Conservation (phyloP, 2,888 invertebrate genomes). For the Agrochola litura region DNA sequence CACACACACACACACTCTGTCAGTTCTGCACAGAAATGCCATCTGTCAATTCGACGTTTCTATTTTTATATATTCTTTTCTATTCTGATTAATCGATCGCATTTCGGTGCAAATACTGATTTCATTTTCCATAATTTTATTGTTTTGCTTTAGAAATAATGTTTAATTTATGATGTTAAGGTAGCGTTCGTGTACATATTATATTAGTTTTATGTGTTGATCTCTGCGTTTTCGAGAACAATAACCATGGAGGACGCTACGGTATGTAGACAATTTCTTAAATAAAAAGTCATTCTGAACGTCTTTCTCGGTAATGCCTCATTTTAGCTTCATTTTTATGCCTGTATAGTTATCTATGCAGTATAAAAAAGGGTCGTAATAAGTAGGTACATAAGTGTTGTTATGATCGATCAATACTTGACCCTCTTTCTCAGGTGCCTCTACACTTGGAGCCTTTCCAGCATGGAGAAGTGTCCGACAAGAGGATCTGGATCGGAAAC, state of each 20-base stretch:
- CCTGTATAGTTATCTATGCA: background rate
- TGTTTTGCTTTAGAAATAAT: slow-evolving; percentile 13
- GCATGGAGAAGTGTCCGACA: slow-evolving; percentile 91
- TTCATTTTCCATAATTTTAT: background rate
- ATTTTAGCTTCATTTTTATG: no score
- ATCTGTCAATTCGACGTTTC: slow-evolving; percentile 1
- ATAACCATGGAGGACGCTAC: slow-evolving; percentile 78
- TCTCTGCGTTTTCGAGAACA: background rate
- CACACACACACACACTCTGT: no score
- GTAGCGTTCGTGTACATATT: background rate
- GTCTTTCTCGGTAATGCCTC: background rate
- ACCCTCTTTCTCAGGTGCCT: slow-evolving; percentile 81
- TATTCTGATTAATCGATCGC: background rate
- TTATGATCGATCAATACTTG: slow-evolving; percentile 39
- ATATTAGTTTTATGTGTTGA: slow-evolving; percentile 28
- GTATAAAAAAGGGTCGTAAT: background rate
- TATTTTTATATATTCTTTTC: no score
- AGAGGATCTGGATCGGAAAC: slow-evolving; percentile 97
- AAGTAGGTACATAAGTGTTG: background rate
- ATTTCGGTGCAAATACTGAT: slow-evolving; percentile 3
- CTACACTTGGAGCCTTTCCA: slow-evolving; percentile 90
- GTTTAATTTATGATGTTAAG: slow-evolving; percentile 51
- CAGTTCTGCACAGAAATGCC: no score
- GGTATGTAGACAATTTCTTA: slow-evolving; percentile 66
- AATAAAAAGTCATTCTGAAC: no score